Evolutionary conservation across 1,140 invertebrate species (phyloP).

Genomic region (Camponotus pennsylvanicus): DNA sequence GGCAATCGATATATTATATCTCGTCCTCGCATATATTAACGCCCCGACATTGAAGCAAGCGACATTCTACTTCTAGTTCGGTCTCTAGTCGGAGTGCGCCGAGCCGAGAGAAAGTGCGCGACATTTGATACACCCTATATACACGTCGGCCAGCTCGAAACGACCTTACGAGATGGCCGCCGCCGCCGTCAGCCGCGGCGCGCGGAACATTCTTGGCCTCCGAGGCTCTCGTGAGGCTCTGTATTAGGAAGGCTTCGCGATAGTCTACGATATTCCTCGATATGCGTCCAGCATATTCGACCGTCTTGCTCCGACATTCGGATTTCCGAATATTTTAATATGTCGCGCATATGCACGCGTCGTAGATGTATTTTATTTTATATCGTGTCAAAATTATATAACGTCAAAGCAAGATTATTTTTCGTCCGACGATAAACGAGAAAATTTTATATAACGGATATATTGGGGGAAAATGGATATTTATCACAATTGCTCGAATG

Average conservation of each 20-base stretch:
- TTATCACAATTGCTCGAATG: background rate
- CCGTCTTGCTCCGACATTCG: background rate
- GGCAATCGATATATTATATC: background rate
- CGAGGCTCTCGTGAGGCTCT: conserved; percentile 28
- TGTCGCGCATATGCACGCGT: background rate
- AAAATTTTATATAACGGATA: background rate
- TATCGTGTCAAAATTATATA: background rate
- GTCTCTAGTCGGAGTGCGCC: conserved; percentile 23
- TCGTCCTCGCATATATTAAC: background rate
- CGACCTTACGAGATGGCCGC: conserved; percentile 57
- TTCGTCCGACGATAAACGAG: background rate
- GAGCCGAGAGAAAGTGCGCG: conserved; percentile 48
- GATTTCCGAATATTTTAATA: conserved; percentile 13
- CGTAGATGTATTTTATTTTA: background rate
- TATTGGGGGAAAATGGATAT: background rate
- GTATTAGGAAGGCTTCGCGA: conserved; percentile 35
- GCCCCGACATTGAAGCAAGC: conserved; percentile 42
- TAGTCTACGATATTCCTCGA: conserved; percentile 15
- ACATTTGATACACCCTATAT: conserved; percentile 61
- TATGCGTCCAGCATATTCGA: background rate
- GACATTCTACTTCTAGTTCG: conserved; percentile 33
- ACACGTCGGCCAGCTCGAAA: conserved; percentile 55
- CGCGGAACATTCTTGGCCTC: conserved; percentile 50
- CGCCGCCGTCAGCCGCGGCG: conserved; percentile 22
- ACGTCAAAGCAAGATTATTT: conserved; percentile 17